These are phyloP conservation scores for Schlechtendalia chinensis DNA, from an alignment of 1,140 invertebrate genomes.

Conservation along the genomic window DNA sequence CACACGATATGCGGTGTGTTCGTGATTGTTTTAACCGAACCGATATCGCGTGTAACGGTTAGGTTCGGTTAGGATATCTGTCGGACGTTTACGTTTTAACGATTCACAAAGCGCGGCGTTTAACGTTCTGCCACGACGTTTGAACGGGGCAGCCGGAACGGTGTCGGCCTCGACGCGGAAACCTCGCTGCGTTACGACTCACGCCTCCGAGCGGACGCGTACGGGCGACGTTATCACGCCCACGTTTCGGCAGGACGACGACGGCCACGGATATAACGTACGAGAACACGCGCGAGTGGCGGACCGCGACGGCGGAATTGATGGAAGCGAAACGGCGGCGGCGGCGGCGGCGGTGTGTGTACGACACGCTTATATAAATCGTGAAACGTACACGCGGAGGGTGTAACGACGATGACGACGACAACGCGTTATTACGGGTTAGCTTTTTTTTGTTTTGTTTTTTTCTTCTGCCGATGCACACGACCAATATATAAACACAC, in stretches of 20 bases:
- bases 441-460: no score
- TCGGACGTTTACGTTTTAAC: no score
- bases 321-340: constrained; percentile 15
- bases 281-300: not conserved
- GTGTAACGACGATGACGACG: not conserved
- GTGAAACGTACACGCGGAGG: not conserved
- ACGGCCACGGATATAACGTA: not conserved
- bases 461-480: constrained; percentile 6
- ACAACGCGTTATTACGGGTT: not conserved
- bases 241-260: constrained; percentile 9
- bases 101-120: no score
- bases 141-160: no score
- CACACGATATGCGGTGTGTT: no score
- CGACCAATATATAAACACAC: not conserved
- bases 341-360: not conserved
- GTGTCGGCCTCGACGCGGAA: no score
- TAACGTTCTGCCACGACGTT: no score
- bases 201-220: no score
- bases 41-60: no score
- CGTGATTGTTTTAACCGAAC: no score
- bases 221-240: constrained; percentile 1
- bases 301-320: not conserved
- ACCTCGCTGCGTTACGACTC: no score
- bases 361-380: not conserved
- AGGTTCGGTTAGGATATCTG: no score